A percentile compares a stretch with the other conserved stretches of the same genome.
Conservation (phyloP, 2,888 invertebrate genomes). For the Anodontia alba region DNA sequence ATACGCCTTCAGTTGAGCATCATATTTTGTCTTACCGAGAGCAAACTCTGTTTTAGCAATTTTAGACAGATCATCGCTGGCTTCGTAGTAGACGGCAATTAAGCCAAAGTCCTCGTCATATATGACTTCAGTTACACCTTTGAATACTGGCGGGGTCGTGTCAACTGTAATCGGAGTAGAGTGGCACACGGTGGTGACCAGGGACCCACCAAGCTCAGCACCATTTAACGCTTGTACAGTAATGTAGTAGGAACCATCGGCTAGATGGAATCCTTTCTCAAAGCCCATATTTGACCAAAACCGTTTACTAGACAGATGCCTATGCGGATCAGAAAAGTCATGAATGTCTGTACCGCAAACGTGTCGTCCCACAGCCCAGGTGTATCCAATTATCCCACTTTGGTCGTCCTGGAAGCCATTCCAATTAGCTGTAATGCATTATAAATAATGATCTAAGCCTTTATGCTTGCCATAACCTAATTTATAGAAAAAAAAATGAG, state of each 20-base stretch:
- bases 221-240: conserved; percentile 73
- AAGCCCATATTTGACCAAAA: conserved; percentile 75
- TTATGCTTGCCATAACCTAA: no score
- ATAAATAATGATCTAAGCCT: no score
- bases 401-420: conserved; percentile 76
- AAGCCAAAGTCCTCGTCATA: conserved; percentile 74
- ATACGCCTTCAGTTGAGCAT: conserved; percentile 65
- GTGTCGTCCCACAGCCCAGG: conserved; percentile 71
- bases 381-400: conserved; percentile 73
- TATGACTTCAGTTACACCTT: conserved; percentile 65
- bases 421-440: conserved; percentile 76
- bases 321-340: conserved; percentile 68
- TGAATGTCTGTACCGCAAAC: conserved; percentile 68
- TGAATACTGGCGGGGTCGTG: conserved; percentile 68
- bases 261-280: conserved; percentile 64
- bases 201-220: conserved; percentile 68
- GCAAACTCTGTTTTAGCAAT: conserved; percentile 70
- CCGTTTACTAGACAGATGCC: conserved; percentile 61
- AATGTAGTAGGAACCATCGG: conserved; percentile 73
- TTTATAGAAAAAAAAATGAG: no score
- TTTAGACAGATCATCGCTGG: conserved; percentile 61
- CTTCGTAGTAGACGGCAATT: conserved; percentile 69
- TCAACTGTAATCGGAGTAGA: conserved; percentile 70
- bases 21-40: conserved; percentile 71
- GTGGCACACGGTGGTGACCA: conserved; percentile 75